Base-by-base conservation (phyloP, 2,797 vertebrate species). In the Naso thynnoides region DNA sequence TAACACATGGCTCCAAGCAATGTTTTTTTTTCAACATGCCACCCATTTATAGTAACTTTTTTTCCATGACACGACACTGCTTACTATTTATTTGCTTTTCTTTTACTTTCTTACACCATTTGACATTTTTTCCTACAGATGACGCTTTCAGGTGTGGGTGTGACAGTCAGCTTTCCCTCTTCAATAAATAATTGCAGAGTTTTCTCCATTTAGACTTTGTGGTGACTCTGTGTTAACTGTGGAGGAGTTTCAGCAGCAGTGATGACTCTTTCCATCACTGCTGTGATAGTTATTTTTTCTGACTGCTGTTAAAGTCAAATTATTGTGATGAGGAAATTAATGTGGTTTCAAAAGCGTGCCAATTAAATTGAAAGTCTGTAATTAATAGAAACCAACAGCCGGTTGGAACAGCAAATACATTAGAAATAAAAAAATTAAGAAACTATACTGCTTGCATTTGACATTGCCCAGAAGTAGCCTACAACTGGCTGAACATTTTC, bases 351-450 rank as follows among this genome's bases (percentile, higher is more conserved):
- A 3, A 1, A 44, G 48, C 52, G 16, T 45, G 19, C 61, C 55
- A 64, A 42, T 36, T 58, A 6, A 50, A 76, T 61, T 44, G 29
- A 13, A 55, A 70, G 64, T 54, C 8, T 21, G 6, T 5, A 70
- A 75, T 61, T 0, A 67, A 63, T 33, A 8, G 27, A 64, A 71
- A 60, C 55, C 41, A 44, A 33, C n/a, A 24, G 48, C 54, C 33
- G 26, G 21, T 18, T 56, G 33, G 13, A 61, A 49, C 3, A 45
- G 26, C 19, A 31, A 59, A 63, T 14, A 36, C 6, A 31, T n/a
- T 11, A 4, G 14, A 38, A 39, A 57, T 38, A 16, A 4, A 55
- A 2, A 26, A 29, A 29, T 14, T 24, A 7, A 5, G 14, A 66
- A 56, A 23, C 5, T 2, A n/a, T 19, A 64, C 5, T 49, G 11